These are phyloP conservation scores for Tetragonula carbonaria DNA, from an alignment of 2,888 invertebrate genomes.

Conservation along the genomic window DNA sequence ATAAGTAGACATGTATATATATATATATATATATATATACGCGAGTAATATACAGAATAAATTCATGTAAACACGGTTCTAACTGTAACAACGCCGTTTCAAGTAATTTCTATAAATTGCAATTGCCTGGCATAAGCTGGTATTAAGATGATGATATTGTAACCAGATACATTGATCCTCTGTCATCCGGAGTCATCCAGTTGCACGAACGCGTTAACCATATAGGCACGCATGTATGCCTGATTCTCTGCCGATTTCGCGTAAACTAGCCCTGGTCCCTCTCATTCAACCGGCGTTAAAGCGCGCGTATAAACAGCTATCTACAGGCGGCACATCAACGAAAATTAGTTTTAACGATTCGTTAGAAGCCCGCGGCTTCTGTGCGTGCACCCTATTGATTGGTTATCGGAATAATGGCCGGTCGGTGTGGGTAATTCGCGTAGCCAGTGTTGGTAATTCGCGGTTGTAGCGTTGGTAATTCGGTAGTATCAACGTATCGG, in stretches of 20 bases:
- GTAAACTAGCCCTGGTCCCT: slow-evolving; percentile 6
- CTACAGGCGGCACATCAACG: slow-evolving; percentile 38
- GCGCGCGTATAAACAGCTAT: slow-evolving; percentile 12
- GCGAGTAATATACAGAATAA: no score
- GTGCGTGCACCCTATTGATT: slow-evolving; percentile 57
- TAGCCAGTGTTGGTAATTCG: slow-evolving; percentile 50
- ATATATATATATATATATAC: no score
- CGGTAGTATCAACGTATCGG: slow-evolving; percentile 45
- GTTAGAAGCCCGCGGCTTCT: slow-evolving; percentile 38
- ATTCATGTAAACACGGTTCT: no score
- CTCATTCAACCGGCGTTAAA: slow-evolving; percentile 14
- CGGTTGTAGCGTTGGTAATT: slow-evolving; percentile 52
- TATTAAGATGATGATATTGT: slow-evolving; percentile 13
- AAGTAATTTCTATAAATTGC: neutral
- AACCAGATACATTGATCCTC: slow-evolving; percentile 27
- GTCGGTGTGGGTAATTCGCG: slow-evolving; percentile 46
- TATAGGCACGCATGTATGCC: neutral
- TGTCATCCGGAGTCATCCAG: slow-evolving; percentile 22
- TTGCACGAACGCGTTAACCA: slow-evolving; percentile 18
- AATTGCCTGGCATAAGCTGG: neutral
- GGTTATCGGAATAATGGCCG: slow-evolving; percentile 66
- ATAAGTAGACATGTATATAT: no score
- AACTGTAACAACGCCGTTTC: no score
- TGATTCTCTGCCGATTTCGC: slow-evolving; percentile 25
- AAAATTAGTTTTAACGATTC: slow-evolving; percentile 68